Percentiles rank a stretch among this genome's conserved stretches.
Evolutionary conservation across 30 jellyfish, hydroid and myxozoan genomes (phyloP).

Genomic region (Clytia hemisphaerica): DNA sequence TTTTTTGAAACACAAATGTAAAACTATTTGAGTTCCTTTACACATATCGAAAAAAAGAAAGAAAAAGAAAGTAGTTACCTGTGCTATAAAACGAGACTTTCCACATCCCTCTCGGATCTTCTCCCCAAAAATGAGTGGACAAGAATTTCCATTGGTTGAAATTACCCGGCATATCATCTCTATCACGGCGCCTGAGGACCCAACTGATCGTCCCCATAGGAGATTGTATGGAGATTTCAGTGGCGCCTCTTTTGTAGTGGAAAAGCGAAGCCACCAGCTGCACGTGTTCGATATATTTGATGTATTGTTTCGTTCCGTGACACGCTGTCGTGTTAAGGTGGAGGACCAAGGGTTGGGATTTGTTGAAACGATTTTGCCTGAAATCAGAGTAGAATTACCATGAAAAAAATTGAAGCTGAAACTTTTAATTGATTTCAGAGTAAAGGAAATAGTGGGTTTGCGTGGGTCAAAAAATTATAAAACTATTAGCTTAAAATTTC

Average conservation of each 20-base stretch:
- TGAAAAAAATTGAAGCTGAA: no score
- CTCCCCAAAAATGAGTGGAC: conserved; percentile 96
- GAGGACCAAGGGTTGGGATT: conserved; percentile 39
- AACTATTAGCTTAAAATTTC: no score
- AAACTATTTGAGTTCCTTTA: no score
- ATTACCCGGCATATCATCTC: conserved; percentile 38
- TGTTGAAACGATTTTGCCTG: conserved; percentile 37
- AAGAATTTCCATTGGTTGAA: conserved; percentile 74
- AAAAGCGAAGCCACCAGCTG: conserved; percentile 54
- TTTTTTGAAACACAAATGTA: no score
- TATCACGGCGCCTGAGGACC: conserved; percentile 46
- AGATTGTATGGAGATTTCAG: conserved; percentile 57
- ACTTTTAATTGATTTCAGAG: no score
- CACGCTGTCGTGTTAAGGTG: conserved; percentile 57
- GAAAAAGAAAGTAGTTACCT: no score
- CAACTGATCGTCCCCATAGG: conserved; percentile 88
- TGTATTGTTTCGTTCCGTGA: conserved; percentile 48
- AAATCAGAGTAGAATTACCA: no score
- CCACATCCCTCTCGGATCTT: conserved; percentile 81
- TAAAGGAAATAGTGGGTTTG: no score
- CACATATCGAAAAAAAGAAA: no score
- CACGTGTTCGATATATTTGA: conserved; percentile 80
- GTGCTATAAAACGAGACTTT: conserved; percentile 45
- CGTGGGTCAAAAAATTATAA: no score
- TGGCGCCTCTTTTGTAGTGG: conserved; percentile 77